A percentile compares a stretch with the other conserved stretches of the same genome.
Conservation (phyloP, 2,797 vertebrate genomes). For the Melanogrammus aeglefinus region DNA sequence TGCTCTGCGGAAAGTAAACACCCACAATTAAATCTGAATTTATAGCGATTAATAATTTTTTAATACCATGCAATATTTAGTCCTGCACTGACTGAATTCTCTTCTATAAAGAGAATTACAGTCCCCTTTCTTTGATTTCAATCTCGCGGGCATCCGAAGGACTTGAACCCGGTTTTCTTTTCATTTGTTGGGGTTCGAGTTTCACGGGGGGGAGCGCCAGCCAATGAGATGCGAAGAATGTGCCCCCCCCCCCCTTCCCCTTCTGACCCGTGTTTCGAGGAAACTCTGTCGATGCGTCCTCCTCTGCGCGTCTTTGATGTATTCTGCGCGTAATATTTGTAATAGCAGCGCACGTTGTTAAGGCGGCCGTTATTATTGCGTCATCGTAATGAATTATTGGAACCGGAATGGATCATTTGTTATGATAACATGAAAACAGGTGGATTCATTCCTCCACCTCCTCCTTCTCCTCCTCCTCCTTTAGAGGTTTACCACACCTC, state of each 20-base stretch:
- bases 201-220: neutral
- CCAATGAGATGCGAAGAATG: conserved; percentile 44
- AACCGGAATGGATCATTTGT: neutral
- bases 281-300: neutral
- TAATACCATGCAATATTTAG: neutral
- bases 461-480: neutral
- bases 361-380: neutral
- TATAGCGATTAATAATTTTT: neutral
- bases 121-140: neutral
- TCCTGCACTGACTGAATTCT: neutral
- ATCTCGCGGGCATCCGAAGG: conserved; percentile 24
- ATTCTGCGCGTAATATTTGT: neutral
- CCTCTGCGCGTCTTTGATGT: neutral
- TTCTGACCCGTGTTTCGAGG: neutral
- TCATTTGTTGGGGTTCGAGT: neutral
- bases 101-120: neutral
- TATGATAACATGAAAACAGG: neutral
- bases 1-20: neutral
- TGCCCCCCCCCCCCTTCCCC: neutral
- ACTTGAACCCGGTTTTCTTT: neutral
- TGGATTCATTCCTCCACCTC: neutral
- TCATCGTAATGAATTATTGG: neutral
- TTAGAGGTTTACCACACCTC: neutral
- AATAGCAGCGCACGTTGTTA: neutral
- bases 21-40: neutral